Base-by-base conservation (phyloP, 2,888 invertebrate genomes). In the Diadegma fenestrale region DNA sequence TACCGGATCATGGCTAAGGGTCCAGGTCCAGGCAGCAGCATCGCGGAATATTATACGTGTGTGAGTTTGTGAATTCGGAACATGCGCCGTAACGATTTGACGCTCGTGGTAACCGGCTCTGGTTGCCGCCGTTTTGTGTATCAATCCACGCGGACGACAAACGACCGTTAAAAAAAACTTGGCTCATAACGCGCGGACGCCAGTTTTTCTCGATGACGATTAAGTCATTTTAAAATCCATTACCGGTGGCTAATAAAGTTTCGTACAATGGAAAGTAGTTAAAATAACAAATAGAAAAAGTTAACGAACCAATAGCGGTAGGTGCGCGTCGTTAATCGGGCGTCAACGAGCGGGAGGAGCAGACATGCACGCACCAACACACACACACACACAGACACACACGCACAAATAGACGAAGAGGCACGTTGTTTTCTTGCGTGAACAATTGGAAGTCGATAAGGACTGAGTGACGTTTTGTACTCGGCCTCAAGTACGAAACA, bases 41-140 rank as follows among this genome's bases (percentile, higher is more conserved):
- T 58, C 66, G n/a, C 17, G 51, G 63, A 66, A 51, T 71, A 30
- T 37, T 19, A 22, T 17, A 68, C 41, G 26, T n/a, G 22, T 43
- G 43, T 26, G 73, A 41, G 41, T 51, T n/a, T 26, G 30, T 64
- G 77, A 84, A 84, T 73, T 75, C 71, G 51, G 82, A 76, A 83
- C 88, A 86, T 87, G 88, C 88, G 88, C 88, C 77, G 63, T 80
- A 54, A 63, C 69, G 79, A 63, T 61, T 41, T 22, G 41, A 63
- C 19, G 72, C 83, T 80, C 83, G 75, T 80, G 79, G 82, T 79
- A 79, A 75, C 83, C 83, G 83, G 83, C 83, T 83, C 71, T n/a
- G n/a, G 63, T 79, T 80, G 79, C 75, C 79, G 79, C 83, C 75
- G 79, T 75, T 69, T 79, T 72, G 33, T 68, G 14, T 75, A 37